Base-by-base conservation (phyloP, 2,797 vertebrate species). In the Corythornis leucogaster region DNA sequence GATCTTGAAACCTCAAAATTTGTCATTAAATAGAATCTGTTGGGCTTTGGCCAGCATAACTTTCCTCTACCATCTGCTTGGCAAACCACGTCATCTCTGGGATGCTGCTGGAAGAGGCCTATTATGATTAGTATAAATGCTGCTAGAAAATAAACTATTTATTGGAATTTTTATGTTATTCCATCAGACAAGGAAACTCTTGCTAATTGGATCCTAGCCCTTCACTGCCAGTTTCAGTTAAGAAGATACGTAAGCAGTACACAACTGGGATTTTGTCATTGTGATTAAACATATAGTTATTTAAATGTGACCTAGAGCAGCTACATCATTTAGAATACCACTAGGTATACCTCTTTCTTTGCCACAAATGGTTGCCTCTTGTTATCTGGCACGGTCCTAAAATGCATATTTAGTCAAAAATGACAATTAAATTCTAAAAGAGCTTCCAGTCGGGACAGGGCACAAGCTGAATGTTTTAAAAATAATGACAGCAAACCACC, bases 81-180 rank as follows among this genome's bases (percentile, higher is more conserved):
- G 92, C 91, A 96, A 81, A 80, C 38, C 33, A 4, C 22, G 19
- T 42, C 70, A 48, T 92, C 93, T 94, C 88, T 78, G 71, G 66
- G 87, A 90, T 66, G 68, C 57, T 77, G 81, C 51, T 84, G 43
- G 54, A 96, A 96, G 57, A 71, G 19, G 35, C 42, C 70, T 95
- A 88, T 95, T 94, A 89, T 17, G 90, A 89, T 93, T 89, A 81
- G 83, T 93, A 71, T 58, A 91, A 95, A 90, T 91, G 74, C n/a
- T 85, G 71, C 69, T 94, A 75, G 81, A 97, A 97, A 94, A 92
- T 42, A 93, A 86, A 80, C 7, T 85, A 25, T 95, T 94, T 91
- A 93, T 88, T 87, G 69, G 90, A 96, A 92, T 92, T 92, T 95
- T 94, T 95, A 92, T 96, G 90, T 91, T 96, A 94, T 84, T 92